A percentile compares a stretch with the other conserved stretches of the same genome.
phyloP scores from a whole-genome alignment of 2,113 vertebrate genomes.

The Bambusicola thoracicus region DNA sequence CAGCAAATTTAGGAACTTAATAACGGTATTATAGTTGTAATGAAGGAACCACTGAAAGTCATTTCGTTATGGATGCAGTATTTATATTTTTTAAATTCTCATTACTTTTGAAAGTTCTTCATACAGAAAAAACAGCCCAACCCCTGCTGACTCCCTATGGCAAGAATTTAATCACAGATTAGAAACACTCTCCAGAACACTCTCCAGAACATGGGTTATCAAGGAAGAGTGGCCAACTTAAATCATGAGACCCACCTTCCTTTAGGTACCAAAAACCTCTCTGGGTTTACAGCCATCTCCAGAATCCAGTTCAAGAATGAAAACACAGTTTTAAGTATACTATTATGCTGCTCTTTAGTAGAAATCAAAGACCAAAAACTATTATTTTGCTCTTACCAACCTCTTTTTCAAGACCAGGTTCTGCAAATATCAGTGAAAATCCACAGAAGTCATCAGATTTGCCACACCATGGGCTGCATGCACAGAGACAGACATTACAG shows the following conservation, averaged over 20 bases:
- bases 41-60: neutral
- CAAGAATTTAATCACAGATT: neutral
- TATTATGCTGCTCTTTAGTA: neutral
- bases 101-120: neutral
- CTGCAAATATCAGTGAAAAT: constrained; percentile 89
- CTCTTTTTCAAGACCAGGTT: constrained; percentile 92
- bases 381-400: constrained; percentile 74
- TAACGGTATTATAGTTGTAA: neutral
- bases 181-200: neutral
- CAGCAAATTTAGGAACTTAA: neutral
- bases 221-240: neutral
- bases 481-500: neutral
- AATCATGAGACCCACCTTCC: neutral
- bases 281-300: neutral
- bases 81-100: neutral
- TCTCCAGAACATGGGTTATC: neutral
- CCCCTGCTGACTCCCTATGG: neutral
- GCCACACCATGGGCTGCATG: constrained; percentile 86
- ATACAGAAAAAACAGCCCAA: neutral
- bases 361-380: neutral
- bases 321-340: neutral
- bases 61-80: neutral
- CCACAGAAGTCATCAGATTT: constrained; percentile 87
- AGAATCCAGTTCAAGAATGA: neutral
- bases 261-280: neutral